Evolutionary conservation across 2,113 vertebrate species (phyloP).

Genomic region (Neotoma lepida): DNA sequence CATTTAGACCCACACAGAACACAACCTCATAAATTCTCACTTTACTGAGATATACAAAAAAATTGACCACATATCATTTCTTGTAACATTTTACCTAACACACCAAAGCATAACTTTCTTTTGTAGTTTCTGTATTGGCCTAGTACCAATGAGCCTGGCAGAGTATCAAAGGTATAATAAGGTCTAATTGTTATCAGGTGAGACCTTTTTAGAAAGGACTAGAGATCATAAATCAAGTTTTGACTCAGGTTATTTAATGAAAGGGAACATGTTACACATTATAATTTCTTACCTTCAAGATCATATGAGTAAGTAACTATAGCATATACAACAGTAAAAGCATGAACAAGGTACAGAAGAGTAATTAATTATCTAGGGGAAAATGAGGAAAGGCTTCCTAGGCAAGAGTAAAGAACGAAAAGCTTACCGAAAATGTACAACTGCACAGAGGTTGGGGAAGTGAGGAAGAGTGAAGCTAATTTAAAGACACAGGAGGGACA

Average conservation of each 20-base stretch:
- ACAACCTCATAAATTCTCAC: slow-evolving; percentile 34
- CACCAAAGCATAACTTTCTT: slow-evolving; percentile 23
- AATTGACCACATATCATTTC: background rate
- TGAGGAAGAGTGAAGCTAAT: background rate
- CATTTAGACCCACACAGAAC: background rate
- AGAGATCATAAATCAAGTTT: slow-evolving; percentile 18
- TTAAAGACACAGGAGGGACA: background rate
- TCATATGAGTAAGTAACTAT: background rate
- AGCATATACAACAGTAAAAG: background rate
- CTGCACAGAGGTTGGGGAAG: background rate
- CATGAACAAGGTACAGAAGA: background rate
- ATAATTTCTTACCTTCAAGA: slow-evolving; percentile 4
- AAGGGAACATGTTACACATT: background rate
- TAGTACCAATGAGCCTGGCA: slow-evolving; percentile 38
- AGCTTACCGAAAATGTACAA: slow-evolving; percentile 24
- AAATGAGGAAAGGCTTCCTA: background rate
- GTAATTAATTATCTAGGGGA: background rate
- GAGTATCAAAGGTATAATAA: slow-evolving; percentile 44
- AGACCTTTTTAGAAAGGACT: slow-evolving; percentile 26
- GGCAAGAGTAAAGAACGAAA: background rate
- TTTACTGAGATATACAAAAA: slow-evolving; percentile 29
- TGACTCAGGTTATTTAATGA: slow-evolving; percentile 7
- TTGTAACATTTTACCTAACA: background rate
- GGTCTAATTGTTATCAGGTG: slow-evolving; percentile 24
- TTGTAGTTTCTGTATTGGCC: background rate